Percentiles rank a stretch among this genome's conserved stretches.
phyloP scores from a whole-genome alignment of 2,113 vertebrate species.

The Oncorhynchus masou region DNA sequence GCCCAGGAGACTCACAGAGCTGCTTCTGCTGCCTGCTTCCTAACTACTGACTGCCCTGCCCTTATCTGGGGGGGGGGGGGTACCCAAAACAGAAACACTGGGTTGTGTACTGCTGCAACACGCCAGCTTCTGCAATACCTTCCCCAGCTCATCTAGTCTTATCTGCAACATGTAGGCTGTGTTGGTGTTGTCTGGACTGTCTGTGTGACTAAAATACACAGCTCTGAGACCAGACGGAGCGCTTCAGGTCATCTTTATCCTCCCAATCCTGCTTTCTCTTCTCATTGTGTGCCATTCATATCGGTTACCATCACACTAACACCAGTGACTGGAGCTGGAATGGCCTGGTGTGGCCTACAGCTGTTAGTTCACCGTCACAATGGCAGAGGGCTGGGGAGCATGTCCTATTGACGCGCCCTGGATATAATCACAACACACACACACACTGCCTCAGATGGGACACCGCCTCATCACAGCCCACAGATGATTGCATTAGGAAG shows the following conservation, averaged over 20 bases:
- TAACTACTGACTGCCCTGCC: background rate
- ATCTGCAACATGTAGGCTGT: background rate
- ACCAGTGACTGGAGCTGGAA: slow-evolving; percentile 18
- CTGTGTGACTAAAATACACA: background rate
- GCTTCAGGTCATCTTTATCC: background rate
- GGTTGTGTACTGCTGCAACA: background rate
- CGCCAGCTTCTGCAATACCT: background rate
- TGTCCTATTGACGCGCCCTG: slow-evolving; percentile 19
- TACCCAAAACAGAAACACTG: too few relatives aligned
- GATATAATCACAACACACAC: slow-evolving; percentile 22
- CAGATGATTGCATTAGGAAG: slow-evolving; percentile 25
- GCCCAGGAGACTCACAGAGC: background rate
- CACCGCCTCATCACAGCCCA: slow-evolving; percentile 4
- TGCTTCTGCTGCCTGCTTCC: background rate
- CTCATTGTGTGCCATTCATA: slow-evolving; percentile 13
- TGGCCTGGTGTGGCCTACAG: slow-evolving; percentile 20
- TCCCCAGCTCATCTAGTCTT: background rate
- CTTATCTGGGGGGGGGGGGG: too few relatives aligned
- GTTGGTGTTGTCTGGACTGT: background rate
- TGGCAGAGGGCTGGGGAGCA: background rate
- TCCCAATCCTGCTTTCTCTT: background rate
- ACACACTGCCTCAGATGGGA: too few relatives aligned
- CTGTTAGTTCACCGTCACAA: slow-evolving; percentile 35
- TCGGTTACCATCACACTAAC: slow-evolving; percentile 32
- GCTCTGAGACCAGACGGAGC: background rate